Base-by-base conservation (phyloP, 1,140 invertebrate genomes). In the Papilio glaucus region DNA sequence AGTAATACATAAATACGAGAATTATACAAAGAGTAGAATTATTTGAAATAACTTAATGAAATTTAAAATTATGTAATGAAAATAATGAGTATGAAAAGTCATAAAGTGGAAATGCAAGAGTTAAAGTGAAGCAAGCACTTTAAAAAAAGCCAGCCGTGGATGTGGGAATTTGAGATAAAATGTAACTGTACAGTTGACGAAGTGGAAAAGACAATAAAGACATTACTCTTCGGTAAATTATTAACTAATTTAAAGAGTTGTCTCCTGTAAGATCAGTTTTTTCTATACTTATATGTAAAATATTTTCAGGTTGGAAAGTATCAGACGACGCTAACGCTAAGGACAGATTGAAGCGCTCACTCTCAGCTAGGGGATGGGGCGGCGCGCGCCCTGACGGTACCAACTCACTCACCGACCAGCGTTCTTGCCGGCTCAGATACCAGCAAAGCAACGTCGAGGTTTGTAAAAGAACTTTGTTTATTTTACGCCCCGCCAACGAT, bases 381-480 rank as follows among this genome's bases (percentile, higher is more conserved):
- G 71, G 81, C 83, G 45, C 85, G 76, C 80, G 90, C 39, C 84
- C 89, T 9, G 95, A 95, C 68, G 93, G 94, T 74, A 92, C 94
- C 62, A 95, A 94, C 81, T 94, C 95, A 12, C 89, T 95, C 62
- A 91, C 93, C 0, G 95, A 96, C 41, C 94, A 94, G 79, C 94
- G 94, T 12, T 94, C 93, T 1, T 99, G 98, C 82, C 93, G 96
- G 13, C 92, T 98, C 4, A 94, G 98, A 24, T 98, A 97, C 83
- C 98, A 99, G 85, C 98, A 99, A 87, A 97, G 96, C 75, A 96
- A 96, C 12, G 95, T 99, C 13, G 97, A 99, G 89, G 97, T 93
- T 83, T 81, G 83, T 82, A 10, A 69, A 69, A 0, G 12, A 53
- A 38, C n/a, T 86, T n/a, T n/a, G n/a, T n/a, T n/a, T n/a, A n/a